Base-by-base conservation (phyloP, 2,113 vertebrate genomes). In the Pterocles burchelli region DNA sequence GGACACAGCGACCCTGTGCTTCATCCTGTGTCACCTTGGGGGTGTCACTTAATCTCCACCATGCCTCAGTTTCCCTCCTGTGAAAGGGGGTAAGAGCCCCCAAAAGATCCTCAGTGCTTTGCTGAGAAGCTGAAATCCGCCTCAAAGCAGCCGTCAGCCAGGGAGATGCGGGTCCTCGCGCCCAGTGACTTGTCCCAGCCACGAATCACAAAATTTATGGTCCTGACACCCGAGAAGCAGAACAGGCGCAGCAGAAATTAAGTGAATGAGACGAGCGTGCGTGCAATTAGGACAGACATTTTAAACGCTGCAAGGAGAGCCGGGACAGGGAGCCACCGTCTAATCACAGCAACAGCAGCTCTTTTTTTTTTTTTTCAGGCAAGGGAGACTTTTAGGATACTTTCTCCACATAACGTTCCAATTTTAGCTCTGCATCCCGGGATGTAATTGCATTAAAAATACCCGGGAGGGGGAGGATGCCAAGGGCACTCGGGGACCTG, bases 401-500 rank as follows among this genome's bases (percentile, higher is more conserved):
- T 95, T 93, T 84, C 88, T 91, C 93, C 81, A 57, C 96, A 93
- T 97, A 94, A 94, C 79, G 71, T 97, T 97, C 97, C 95, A 94
- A 93, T 96, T 97, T 96, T 97, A 97, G 96, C 97, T 62, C 91
- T 11, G 71, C 3, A 13, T 65, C 96, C 86, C 5, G 25, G 87
- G 88, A 49, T 95, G 94, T 48, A 76, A 94, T 91, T 79, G 88
- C 95, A 88, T 58, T 91, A 96, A 93, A 97, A 97, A 97, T 96
- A 95, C 93, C 87, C 0, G 62, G 51, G 82, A 89, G 72, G 85
- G 80, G 93, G 91, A 78, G 81, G 36, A 77, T 48, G 87, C 96
- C 84, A 95, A 94, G 90, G 90, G 94, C 92, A 91, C 41, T 54
- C 45, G 2, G 90, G 81, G 81, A 76, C 76, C 90, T 66, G 88